Base-by-base conservation (phyloP, 1,140 invertebrate species). In the Antheraea pernyi region DNA sequence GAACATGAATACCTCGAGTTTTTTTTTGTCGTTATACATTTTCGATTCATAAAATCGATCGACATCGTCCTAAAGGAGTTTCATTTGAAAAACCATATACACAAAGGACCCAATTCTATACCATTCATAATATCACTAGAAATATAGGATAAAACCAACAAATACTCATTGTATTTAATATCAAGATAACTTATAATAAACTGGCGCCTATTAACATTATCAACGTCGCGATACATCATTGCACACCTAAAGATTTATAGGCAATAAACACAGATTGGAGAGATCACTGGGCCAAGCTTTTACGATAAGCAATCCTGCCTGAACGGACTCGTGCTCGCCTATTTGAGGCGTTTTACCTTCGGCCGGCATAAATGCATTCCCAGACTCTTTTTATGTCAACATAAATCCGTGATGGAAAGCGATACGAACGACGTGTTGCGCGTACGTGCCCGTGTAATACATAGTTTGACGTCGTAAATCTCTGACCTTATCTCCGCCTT, bases 191-290 rank as follows among this genome's bases (percentile, higher is more conserved):
- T 53, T 53, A 11, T 53, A 53, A 53, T 53, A 53, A 53, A 53
- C 46, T 53, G 46, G 13, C 19, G 60, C 10, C n/a, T 30, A 83
- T 89, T 91, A 89, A 83, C 84, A 85, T 81, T 88, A 91, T 88
- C 83, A 86, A 85, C 80, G 75, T 71, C 75, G n/a, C n/a, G 74
- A 76, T 80, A 83, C 82, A 82, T 85, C 84, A 89, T 91, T 89
- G 81, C 86, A 89, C 86, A 74, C 79, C 75, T 63, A 58, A 61
- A 63, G 77, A 86, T 82, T 90, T 88, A 91, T 85, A 68, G 78
- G 68, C 83, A 53, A 84, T 91, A 90, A 91, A 90, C 77, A 69
- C 76, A 83, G 89, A 91, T 91, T 91, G 88, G 84, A 86, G 84
- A 86, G 88, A 90, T 90, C 84, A 84, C 81, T 82, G 81, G 85